A percentile compares a stretch with the other conserved stretches of the same genome.
phyloP scores from a whole-genome alignment of 2,113 vertebrate genomes.

The Pelecanoides urinatrix region DNA sequence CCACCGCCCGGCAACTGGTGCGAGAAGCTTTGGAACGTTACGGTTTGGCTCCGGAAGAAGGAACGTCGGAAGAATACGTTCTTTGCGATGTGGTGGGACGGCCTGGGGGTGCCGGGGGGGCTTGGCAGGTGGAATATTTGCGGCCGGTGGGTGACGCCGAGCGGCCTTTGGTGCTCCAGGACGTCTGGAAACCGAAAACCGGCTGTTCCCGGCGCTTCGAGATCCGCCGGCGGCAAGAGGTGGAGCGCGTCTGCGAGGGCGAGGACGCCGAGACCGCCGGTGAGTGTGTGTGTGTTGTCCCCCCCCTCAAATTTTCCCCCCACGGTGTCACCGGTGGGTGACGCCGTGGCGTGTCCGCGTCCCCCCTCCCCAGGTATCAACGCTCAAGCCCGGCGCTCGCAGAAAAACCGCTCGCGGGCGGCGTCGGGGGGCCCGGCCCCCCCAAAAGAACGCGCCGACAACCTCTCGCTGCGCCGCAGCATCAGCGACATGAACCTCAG shows the following conservation, averaged over 20 bases:
- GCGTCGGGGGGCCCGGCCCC: constrained; percentile 79
- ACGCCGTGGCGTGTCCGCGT: background rate
- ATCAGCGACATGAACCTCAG: constrained; percentile 93
- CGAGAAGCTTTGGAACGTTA: constrained; percentile 72
- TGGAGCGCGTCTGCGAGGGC: constrained; percentile 74
- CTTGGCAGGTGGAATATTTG: constrained; percentile 81
- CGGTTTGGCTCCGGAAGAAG: constrained; percentile 71
- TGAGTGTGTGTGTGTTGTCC: too few relatives aligned
- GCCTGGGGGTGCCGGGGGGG: constrained; percentile 49
- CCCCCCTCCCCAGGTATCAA: constrained; percentile 42
- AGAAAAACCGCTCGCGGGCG: constrained; percentile 82
- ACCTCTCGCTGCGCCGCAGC: constrained; percentile 82
- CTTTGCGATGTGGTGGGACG: constrained; percentile 86
- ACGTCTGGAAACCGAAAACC: constrained; percentile 91
- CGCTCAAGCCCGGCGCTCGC: constrained; percentile 70
- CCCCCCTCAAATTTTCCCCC: too few relatives aligned
- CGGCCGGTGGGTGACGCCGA: constrained; percentile 81
- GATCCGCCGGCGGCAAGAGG: constrained; percentile 84
- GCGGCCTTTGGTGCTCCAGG: constrained; percentile 87
- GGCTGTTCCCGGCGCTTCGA: constrained; percentile 90
- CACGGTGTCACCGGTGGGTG: background rate
- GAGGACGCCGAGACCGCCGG: background rate
- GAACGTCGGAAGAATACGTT: constrained; percentile 75
- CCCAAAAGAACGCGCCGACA: constrained; percentile 81
- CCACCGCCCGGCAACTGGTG: constrained; percentile 70